Percentiles rank a stretch among this genome's conserved stretches.
These are phyloP conservation scores for Thamnophis elegans DNA, from an alignment of 2,797 vertebrate genomes.

Conservation along the genomic window DNA sequence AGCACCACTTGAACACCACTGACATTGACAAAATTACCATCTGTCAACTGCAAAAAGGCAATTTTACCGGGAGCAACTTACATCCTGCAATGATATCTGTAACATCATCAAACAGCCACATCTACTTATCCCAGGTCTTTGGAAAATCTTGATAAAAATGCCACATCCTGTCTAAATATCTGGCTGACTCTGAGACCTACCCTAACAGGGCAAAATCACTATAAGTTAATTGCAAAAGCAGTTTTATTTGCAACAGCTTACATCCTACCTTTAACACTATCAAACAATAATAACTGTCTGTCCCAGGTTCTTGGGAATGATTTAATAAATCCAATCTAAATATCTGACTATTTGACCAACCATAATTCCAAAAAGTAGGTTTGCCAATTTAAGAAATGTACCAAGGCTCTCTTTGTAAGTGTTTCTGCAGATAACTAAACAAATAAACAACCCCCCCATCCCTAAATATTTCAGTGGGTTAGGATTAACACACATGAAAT, in stretches of 20 bases:
- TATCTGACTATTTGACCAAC: background rate
- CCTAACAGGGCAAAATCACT: background rate
- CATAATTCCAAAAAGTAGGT: slow-evolving; percentile 24
- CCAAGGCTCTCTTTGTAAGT: slow-evolving; percentile 32
- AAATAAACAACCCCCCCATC: background rate
- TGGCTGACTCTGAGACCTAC: background rate
- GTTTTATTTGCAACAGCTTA: background rate
- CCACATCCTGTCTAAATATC: background rate
- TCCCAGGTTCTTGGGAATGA: background rate
- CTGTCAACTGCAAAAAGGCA: no score
- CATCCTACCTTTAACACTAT: background rate
- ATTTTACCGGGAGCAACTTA: no score
- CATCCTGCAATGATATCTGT: no score
- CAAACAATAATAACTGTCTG: background rate
- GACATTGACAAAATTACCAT: no score
- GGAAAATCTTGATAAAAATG: background rate
- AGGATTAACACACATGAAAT: slow-evolving; percentile 54
- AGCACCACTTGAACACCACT: no score
- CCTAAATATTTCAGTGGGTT: slow-evolving; percentile 65
- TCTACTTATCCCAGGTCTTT: no score
- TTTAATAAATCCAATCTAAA: background rate
- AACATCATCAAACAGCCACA: no score
- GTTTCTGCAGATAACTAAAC: slow-evolving; percentile 45
- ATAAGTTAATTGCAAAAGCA: background rate
- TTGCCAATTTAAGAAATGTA: slow-evolving; percentile 52